These are phyloP conservation scores for Lagria hirta DNA, from an alignment of 2,888 invertebrate genomes.

Conservation along the genomic window DNA sequence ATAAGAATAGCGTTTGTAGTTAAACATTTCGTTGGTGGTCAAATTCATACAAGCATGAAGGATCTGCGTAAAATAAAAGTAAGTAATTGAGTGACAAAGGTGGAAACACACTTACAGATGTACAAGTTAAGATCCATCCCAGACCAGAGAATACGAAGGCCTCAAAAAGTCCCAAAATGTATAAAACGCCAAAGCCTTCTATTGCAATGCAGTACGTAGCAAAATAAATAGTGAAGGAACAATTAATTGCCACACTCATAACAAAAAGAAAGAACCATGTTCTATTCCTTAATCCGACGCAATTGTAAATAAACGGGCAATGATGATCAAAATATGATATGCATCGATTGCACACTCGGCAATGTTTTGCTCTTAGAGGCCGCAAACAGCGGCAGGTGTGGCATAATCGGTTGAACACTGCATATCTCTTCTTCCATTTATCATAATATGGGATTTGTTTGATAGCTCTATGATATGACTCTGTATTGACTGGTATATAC, in stretches of 20 bases:
- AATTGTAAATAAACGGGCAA: slow-evolving; percentile 94
- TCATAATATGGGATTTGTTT: slow-evolving; percentile 91
- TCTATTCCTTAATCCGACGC: slow-evolving; percentile 87
- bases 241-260: slow-evolving; percentile 83
- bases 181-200: slow-evolving; percentile 83
- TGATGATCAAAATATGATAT: slow-evolving; percentile 89
- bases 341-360: slow-evolving; percentile 81
- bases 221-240: slow-evolving; percentile 84
- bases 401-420: slow-evolving; percentile 78
- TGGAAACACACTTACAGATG: slow-evolving; percentile 73
- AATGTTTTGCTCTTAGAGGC: slow-evolving; percentile 88
- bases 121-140: slow-evolving; percentile 85
- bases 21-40: slow-evolving; percentile 94
- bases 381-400: slow-evolving; percentile 80
- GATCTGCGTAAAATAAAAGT: slow-evolving; percentile 63
- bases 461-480: slow-evolving; percentile 86
- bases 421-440: slow-evolving; percentile 87
- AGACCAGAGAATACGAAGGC: slow-evolving; percentile 82
- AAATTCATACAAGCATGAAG: slow-evolving; percentile 90
- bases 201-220: slow-evolving; percentile 82
- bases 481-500: slow-evolving; percentile 84
- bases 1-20: slow-evolving; percentile 89
- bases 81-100: not conserved
- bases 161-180: slow-evolving; percentile 78
- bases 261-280: slow-evolving; percentile 93